Evolutionary conservation across 2,888 invertebrate genomes (phyloP).

Genomic region (Yponomeuta sedellus): DNA sequence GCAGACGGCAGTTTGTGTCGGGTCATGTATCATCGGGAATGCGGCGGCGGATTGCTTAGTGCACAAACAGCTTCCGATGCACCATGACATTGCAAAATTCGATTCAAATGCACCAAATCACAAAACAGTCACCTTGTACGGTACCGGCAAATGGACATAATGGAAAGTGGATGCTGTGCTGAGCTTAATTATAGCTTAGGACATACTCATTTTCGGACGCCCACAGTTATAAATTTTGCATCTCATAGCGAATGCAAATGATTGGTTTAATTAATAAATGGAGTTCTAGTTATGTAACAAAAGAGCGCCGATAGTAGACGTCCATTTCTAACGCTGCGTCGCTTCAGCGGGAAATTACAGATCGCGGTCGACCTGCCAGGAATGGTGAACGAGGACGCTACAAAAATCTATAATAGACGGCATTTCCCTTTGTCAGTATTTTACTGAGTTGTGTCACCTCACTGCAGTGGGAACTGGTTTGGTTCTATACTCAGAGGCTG

Average conservation of each 20-base stretch:
- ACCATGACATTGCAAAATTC: conserved; percentile 8
- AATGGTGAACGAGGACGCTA: background rate
- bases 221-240: background rate
- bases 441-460: background rate
- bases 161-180: background rate
- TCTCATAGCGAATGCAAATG: background rate
- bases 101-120: conserved; percentile 4
- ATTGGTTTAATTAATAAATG: background rate
- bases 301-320: background rate
- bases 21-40: conserved; percentile 11
- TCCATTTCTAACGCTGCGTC: background rate
- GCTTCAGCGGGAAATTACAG: conserved; percentile 1
- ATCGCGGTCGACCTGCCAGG: background rate
- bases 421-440: background rate
- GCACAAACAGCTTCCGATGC: conserved; percentile 1
- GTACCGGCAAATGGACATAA: background rate
- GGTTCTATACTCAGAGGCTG: background rate
- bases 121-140: background rate
- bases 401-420: background rate
- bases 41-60: conserved; percentile 6
- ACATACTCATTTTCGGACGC: background rate
- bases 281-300: background rate
- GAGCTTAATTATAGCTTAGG: background rate
- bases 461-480: background rate
- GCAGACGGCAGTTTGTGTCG: conserved; percentile 6